A percentile compares a stretch with the other conserved stretches of the same genome.
Conservation (phyloP, 2,113 vertebrate genomes). For the Thinocorus orbignyianus region DNA sequence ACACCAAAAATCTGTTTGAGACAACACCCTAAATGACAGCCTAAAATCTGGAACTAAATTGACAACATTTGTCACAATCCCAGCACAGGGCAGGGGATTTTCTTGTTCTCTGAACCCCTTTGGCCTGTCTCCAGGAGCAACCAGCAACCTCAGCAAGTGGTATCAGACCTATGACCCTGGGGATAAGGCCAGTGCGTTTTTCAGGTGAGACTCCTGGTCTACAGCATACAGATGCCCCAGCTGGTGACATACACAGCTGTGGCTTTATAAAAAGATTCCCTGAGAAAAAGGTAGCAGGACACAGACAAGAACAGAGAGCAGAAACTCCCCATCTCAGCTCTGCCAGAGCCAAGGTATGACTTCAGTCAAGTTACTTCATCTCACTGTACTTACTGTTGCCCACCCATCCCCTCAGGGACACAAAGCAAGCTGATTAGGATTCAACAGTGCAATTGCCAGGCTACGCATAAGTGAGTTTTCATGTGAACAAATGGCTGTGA, state of each 20-base stretch:
- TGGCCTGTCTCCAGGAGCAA: background rate
- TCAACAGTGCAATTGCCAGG: accelerated
- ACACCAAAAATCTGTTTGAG: background rate
- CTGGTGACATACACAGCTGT: background rate
- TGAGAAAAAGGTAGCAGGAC: background rate
- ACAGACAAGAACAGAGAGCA: background rate
- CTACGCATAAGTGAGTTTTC: background rate
- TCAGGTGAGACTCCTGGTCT: background rate
- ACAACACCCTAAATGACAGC: background rate
- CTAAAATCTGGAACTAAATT: background rate
- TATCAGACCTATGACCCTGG: background rate
- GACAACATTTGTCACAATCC: background rate
- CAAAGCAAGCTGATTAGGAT: background rate
- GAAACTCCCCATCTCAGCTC: background rate
- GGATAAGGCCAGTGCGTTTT: background rate
- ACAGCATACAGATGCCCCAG: background rate
- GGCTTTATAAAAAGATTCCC: background rate
- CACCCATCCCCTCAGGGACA: background rate
- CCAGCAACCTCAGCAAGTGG: background rate
- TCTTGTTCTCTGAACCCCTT: background rate
- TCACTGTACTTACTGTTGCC: background rate
- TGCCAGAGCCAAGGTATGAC: background rate
- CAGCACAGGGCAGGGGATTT: background rate
- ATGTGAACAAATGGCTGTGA: background rate
- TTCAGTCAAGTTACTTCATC: background rate